Evolutionary conservation across 2,113 vertebrate species (phyloP).

Genomic region (Eolophus roseicapilla): DNA sequence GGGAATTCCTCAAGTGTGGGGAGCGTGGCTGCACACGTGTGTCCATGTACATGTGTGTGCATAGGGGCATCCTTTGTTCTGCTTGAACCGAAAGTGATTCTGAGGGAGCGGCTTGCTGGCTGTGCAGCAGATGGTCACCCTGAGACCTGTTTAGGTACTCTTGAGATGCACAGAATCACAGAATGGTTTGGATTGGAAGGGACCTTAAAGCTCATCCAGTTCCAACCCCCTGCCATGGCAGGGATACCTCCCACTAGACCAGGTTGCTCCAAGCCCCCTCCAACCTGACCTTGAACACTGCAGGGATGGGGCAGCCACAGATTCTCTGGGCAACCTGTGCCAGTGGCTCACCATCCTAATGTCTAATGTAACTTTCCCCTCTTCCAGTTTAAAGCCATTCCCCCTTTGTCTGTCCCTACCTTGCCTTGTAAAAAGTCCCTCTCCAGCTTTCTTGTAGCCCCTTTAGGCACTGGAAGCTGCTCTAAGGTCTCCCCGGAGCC

Average conservation of each 20-base stretch:
- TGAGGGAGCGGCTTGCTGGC: not conserved
- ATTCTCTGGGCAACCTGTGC: not conserved
- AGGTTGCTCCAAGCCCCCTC: not conserved
- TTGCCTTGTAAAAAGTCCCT: not conserved
- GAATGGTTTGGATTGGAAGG: not conserved
- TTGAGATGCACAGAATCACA: not conserved
- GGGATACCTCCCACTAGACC: not conserved
- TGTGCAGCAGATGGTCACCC: not conserved
- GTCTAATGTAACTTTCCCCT: not conserved
- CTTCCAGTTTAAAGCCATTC: not conserved
- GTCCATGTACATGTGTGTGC: accelerated
- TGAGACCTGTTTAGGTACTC: not conserved
- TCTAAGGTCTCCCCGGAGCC: not conserved
- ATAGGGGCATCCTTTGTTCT: accelerated
- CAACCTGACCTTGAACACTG: not conserved
- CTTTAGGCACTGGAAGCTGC: not conserved
- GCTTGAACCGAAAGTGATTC: accelerated
- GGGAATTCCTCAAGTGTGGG: accelerated
- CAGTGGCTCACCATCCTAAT: not conserved
- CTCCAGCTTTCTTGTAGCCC: not conserved
- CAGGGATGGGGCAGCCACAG: not conserved
- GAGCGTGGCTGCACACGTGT: accelerated
- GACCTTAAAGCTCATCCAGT: not conserved
- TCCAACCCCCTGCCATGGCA: not conserved
- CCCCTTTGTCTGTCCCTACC: not conserved